A percentile compares a stretch with the other conserved stretches of the same genome.
Conservation (phyloP, 2,888 invertebrate genomes). For the Pristionchus japonicus region DNA sequence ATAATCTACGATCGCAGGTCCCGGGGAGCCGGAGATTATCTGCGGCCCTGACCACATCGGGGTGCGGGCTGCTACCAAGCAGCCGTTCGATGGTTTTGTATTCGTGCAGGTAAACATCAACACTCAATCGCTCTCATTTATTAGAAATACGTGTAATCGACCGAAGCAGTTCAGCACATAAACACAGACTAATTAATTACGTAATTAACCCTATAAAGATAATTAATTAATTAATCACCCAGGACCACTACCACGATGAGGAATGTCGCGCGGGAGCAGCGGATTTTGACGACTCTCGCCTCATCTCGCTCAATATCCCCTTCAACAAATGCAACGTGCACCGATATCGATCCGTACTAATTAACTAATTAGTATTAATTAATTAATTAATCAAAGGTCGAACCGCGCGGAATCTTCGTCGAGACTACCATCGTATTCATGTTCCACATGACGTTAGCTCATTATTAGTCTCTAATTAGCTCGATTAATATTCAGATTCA, state of each 20-base stretch:
- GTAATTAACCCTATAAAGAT: not conserved
- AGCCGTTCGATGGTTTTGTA: constrained; percentile 74
- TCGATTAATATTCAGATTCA: constrained; percentile 57
- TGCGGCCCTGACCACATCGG: constrained; percentile 74
- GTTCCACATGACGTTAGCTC: constrained; percentile 68
- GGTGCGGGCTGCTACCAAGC: constrained; percentile 73
- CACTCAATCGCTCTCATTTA: not conserved
- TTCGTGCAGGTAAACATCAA: constrained; percentile 62
- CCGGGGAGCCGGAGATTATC: constrained; percentile 74
- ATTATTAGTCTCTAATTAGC: no score
- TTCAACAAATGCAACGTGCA: constrained; percentile 74
- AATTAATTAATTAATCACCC: not conserved
- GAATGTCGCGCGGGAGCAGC: constrained; percentile 73
- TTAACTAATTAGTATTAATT: not conserved
- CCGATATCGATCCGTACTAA: constrained; percentile 71
- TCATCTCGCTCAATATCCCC: constrained; percentile 72
- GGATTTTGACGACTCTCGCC: constrained; percentile 66
- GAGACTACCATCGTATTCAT: constrained; percentile 74
- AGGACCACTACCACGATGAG: constrained; percentile 71
- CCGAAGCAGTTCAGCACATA: not conserved
- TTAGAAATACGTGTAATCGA: not conserved
- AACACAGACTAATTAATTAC: no score
- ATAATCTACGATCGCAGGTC: constrained; percentile 55
- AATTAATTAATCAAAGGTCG: constrained; percentile 60
- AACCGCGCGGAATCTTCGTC: constrained; percentile 74